Base-by-base conservation (phyloP, 1,140 invertebrate genomes). In the Bradysia coprophila region DNA sequence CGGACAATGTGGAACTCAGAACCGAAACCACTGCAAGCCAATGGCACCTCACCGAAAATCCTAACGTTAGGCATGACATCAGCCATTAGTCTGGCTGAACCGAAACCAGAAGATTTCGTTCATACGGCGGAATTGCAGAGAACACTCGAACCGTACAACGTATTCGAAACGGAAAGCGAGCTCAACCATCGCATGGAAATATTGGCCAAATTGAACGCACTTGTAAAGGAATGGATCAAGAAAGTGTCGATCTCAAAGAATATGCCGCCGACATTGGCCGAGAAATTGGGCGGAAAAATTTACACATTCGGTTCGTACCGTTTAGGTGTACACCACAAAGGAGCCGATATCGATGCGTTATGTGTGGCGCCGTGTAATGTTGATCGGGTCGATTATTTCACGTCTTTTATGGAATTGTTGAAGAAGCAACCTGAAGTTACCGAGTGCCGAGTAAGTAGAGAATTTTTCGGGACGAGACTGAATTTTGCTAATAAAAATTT, bases 241-340 rank as follows among this genome's bases (percentile, higher is more conserved):
- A 81, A 93, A 49, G 72, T 91, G 11, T 91, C 87, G 47, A 64
- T 91, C 39, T 69, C 76, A 49, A 87, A 86, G 60, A 90, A 89
- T 57, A 86, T 95, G 77, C 89, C 90, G 5, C 70, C 74, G 47
- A 80, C 73, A 53, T 75, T 87, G 1, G 84, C 86, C 6, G 82
- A 88, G 45, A 76, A 77, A 54, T 77, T 95, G 47, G 93, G 94
- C 38, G 96, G 96, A 4, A 97, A 97, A 67, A 92, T 99, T 44
- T 98, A 93, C 54, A 98, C 96, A 21, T 99, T 99, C 69, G 96
- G 96, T 38, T 98, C 95, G 40, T 99, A 85, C 53, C 70, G 81
- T 47, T 63, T 85, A 48, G 82, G 81, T 43, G 81, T 98, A n/a
- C 92, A 98, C 62, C 92, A 87, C 51, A 80, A 82, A 71, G 91